Evolutionary conservation across 35 echinoderm and acorn worm species (phyloP).

Genomic region (Ophiothrix spiculata): DNA sequence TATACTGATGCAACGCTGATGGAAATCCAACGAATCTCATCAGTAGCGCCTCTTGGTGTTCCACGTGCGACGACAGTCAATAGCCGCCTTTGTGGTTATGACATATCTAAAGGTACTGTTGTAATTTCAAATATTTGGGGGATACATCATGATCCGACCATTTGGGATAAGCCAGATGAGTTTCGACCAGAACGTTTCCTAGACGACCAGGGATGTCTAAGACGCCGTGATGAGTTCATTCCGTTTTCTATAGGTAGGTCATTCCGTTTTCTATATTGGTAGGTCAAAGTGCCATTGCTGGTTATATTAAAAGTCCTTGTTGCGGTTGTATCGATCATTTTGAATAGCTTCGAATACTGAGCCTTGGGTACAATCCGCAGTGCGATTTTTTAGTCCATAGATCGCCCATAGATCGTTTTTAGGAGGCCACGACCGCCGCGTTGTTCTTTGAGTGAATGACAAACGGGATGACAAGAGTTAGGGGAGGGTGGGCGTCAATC

Average conservation of each 20-base stretch:
- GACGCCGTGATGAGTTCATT: slow-evolving; percentile 39
- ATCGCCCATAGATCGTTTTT: too few species aligned
- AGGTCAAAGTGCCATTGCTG: too few species aligned
- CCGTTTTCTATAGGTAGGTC: slow-evolving; percentile 71
- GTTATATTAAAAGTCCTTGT: too few species aligned
- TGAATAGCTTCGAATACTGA: too few species aligned
- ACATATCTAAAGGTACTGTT: slow-evolving; percentile 40
- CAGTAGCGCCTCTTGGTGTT: slow-evolving; percentile 38
- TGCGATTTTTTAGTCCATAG: too few species aligned
- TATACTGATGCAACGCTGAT: slow-evolving; percentile 48
- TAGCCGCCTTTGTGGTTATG: slow-evolving; percentile 21
- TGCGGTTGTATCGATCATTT: too few species aligned
- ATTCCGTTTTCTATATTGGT: too few species aligned
- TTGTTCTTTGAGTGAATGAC: too few species aligned
- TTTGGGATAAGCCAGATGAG: slow-evolving; percentile 50
- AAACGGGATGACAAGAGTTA: too few species aligned
- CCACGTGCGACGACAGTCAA: slow-evolving; percentile 23
- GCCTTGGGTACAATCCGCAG: too few species aligned
- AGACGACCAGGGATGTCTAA: slow-evolving; percentile 24
- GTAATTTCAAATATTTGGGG: slow-evolving; percentile 34
- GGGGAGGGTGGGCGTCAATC: too few species aligned
- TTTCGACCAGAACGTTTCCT: slow-evolving; percentile 53
- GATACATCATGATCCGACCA: slow-evolving; percentile 21
- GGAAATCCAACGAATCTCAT: slow-evolving; percentile 28
- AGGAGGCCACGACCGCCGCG: too few species aligned